phyloP scores from a whole-genome alignment of 2,888 invertebrate genomes.

The Microdon myrmicae region DNA sequence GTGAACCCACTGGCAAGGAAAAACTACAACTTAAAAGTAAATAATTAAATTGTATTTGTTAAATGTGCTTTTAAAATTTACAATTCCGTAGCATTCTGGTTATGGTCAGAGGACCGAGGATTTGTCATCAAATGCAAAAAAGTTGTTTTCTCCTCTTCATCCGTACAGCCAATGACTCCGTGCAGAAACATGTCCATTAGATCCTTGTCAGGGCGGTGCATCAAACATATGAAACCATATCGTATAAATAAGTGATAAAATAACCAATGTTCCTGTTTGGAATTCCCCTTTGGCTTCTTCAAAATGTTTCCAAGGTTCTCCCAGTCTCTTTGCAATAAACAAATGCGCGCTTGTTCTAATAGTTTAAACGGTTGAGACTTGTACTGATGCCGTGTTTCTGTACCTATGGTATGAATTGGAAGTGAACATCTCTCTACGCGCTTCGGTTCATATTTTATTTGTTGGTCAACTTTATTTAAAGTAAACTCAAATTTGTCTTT shows the following conservation, averaged over 20 bases:
- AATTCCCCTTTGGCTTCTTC: not conserved
- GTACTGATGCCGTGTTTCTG: constrained; percentile 9
- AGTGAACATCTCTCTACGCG: constrained; percentile 15
- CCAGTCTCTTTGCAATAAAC: constrained; percentile 36
- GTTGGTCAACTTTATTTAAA: constrained; percentile 1
- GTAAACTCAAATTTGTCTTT: constrained; percentile 8
- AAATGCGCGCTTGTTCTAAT: constrained; percentile 26
- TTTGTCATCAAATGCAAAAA: constrained; percentile 1
- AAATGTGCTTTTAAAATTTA: no score
- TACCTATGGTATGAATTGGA: constrained; percentile 7
- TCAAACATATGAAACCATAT: constrained; percentile 20
- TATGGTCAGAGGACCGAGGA: constrained; percentile 8
- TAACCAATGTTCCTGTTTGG: constrained; percentile 1
- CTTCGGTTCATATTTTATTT: not conserved
- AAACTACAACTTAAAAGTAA: no score
- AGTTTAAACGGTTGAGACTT: not conserved
- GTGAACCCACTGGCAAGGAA: no score
- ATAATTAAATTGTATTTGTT: no score
- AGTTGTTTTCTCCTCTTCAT: constrained; percentile 1
- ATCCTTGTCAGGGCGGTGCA: constrained; percentile 16
- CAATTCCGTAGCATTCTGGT: no score
- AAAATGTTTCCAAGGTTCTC: constrained; percentile 18
- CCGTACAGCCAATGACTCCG: constrained; percentile 17
- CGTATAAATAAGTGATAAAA: constrained; percentile 24
- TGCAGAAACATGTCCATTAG: constrained; percentile 19